These are phyloP conservation scores for Ctenomys sociabilis DNA, from an alignment of 2,113 vertebrate species.

Conservation along the genomic window DNA sequence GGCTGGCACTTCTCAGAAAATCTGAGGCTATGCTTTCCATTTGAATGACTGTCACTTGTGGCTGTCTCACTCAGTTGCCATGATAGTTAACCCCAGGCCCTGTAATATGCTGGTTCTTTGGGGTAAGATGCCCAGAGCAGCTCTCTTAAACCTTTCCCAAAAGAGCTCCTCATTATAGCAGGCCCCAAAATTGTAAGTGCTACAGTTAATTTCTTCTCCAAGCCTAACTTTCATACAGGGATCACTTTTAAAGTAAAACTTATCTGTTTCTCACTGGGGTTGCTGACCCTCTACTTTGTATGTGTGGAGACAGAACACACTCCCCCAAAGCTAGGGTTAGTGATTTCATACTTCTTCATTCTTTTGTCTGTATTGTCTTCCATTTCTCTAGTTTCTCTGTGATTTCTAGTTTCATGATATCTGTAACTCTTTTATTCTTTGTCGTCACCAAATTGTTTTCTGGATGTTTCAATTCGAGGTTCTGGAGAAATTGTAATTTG, in stretches of 20 bases:
- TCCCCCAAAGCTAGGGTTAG: not conserved
- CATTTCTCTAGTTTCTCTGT: not conserved
- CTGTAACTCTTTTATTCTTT: not conserved
- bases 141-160: not conserved
- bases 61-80: no score
- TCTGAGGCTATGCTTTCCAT: not conserved
- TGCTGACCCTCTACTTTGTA: not conserved
- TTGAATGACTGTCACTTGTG: not conserved
- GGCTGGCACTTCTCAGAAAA: not conserved
- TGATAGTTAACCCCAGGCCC: not conserved
- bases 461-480: no score
- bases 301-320: not conserved
- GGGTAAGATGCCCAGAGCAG: not conserved
- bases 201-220: not conserved
- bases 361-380: not conserved
- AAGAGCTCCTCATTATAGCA: not conserved
- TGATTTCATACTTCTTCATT: not conserved
- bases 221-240: not conserved
- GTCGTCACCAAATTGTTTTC: not conserved
- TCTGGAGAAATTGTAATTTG: no score
- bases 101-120: not conserved
- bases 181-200: not conserved
- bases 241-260: not conserved
- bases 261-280: not conserved
- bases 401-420: not conserved